A percentile compares a stretch with the other conserved stretches of the same genome.
Conservation (phyloP, 2,113 vertebrate species). For the Ctenodactylus gundi region DNA sequence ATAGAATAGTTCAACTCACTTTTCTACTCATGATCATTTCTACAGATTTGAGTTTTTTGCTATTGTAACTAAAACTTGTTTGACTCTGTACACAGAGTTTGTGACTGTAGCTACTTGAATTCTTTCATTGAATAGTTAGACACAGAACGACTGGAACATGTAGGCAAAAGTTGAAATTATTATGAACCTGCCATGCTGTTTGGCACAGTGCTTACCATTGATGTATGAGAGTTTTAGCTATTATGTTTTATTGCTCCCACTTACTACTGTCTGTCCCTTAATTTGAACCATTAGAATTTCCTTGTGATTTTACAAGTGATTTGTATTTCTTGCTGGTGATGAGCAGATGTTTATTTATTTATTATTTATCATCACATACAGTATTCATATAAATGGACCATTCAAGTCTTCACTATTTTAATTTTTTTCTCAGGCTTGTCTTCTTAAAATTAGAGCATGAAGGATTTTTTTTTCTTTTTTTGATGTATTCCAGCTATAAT, state of each 20-base stretch:
- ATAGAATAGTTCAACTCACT: background rate
- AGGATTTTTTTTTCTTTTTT: no score
- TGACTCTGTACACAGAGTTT: background rate
- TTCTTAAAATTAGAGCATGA: background rate
- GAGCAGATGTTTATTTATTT: background rate
- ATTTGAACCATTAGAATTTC: background rate
- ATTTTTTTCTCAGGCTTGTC: background rate
- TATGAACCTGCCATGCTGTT: background rate
- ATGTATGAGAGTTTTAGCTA: background rate
- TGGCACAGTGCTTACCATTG: background rate
- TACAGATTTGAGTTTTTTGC: background rate
- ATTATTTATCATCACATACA: background rate
- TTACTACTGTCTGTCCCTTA: background rate
- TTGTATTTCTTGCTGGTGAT: background rate
- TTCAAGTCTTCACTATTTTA: background rate
- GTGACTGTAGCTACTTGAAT: background rate
- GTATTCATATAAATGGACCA: background rate
- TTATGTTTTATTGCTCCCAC: background rate
- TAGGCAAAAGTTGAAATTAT: background rate
- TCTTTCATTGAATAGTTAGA: background rate
- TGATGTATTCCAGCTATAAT: background rate
- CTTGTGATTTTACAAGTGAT: background rate
- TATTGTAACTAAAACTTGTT: background rate
- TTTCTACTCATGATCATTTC: background rate
- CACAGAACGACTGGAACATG: background rate